Percentiles rank a stretch among this genome's conserved stretches.
These are phyloP conservation scores for Rhorus exstirpatorius DNA, from an alignment of 2,888 invertebrate species.

Conservation along the genomic window DNA sequence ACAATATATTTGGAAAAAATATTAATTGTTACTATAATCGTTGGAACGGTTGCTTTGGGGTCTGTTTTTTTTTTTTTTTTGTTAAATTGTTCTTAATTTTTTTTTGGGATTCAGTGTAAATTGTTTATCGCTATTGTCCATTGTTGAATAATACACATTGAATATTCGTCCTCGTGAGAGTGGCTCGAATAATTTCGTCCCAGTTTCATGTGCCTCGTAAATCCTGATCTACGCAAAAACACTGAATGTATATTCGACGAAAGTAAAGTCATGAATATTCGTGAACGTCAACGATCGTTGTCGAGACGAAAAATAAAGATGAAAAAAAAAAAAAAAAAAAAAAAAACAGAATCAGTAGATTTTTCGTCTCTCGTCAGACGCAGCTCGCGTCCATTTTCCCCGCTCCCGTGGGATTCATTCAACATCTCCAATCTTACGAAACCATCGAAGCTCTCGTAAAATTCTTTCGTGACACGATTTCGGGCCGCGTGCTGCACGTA, in stretches of 20 bases:
- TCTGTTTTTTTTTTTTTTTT: too few relatives aligned
- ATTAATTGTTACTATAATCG: background rate
- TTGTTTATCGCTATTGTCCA: too few relatives aligned
- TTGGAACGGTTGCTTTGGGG: background rate
- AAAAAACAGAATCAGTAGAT: constrained; percentile 13
- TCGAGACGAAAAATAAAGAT: background rate
- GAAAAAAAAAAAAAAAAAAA: background rate
- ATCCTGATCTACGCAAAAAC: too few relatives aligned
- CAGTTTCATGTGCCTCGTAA: too few relatives aligned
- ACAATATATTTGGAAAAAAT: background rate
- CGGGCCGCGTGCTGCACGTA: constrained; percentile 28
- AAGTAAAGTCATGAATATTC: constrained; percentile 1
- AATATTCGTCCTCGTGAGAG: too few relatives aligned
- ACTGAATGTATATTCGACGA: too few relatives aligned
- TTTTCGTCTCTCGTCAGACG: constrained; percentile 41
- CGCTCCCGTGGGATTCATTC: constrained; percentile 46
- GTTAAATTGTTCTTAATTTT: too few relatives aligned
- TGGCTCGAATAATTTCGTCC: too few relatives aligned
- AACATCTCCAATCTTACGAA: constrained; percentile 27
- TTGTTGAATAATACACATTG: too few relatives aligned
- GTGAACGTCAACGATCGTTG: background rate
- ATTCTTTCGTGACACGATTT: constrained; percentile 55
- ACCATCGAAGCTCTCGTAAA: constrained; percentile 46
- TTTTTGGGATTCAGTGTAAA: too few relatives aligned
- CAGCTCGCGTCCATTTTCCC: constrained; percentile 59